Evolutionary conservation across 2,888 invertebrate genomes (phyloP), one percentile per base, ranked within the genome.

Genomic region (Balanococcus diminutus): DNA sequence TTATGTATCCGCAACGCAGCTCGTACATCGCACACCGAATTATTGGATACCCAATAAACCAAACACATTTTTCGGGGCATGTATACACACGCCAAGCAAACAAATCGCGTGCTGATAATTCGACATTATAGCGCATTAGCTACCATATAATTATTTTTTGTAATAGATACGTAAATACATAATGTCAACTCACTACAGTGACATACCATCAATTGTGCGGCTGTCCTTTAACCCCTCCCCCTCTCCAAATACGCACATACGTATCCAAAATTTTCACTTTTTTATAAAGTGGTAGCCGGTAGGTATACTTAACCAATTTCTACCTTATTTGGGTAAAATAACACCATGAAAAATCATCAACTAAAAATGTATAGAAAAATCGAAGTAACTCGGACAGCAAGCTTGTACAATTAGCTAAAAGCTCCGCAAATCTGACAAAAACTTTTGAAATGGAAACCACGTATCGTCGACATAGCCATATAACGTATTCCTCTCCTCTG

Each of bases 51-150:
- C 11, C 61, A 28, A 67, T 67, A 67, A 11, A 51, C n/a, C 51
- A 51, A n/a, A 51, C 51, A 19, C 8, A 51, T 19, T 2, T 11
- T 2, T 51, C n/a, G 28, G 9, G 25, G 28, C 51, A 14, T 67
- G 61, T 67, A 67, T 67, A 67, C 61, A 67, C 61, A 67, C 61
- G 61, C 61, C 28, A 67, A 9, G 25, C 28, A 67, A 67, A 67
- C 61, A 67, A 67, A 67, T 67, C 61, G 61, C 61, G 61, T 67
- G 61, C 61, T 67, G 61, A 28, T 67, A 67, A 67, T 67, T 67
- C 61, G 61, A 28, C 61, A 67, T 67, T 67, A 67, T 25, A 28
- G 25, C 28, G 61, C 61, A 67, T 67, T 67, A 67, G 25, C 25
- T 25, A 67, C 25, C 14, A 67, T 67, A 67, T 67, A 67, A 67